Base-by-base conservation (phyloP, 2,797 vertebrate genomes). In the Pseudomugil gertrudae region DNA sequence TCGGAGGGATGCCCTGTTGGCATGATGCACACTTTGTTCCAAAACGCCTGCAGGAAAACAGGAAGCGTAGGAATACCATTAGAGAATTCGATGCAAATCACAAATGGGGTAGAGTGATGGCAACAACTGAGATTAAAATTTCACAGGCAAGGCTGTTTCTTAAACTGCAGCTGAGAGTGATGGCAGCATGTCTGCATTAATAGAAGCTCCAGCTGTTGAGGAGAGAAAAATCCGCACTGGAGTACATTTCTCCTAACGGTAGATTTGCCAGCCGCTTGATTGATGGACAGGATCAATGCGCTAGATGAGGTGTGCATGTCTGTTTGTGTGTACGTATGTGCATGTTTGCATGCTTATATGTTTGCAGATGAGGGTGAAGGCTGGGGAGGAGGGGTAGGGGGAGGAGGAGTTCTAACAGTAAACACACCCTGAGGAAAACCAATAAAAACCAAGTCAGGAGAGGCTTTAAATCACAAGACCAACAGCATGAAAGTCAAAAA, bases 11-110 rank as follows among this genome's bases (percentile, higher is more conserved):
- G 78, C 98, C 98, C 90, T 99, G 97, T 87, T 98, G 97, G 88
- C 98, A 99, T 19, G 97, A 96, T 1, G 97, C 97, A 90, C 98
- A 99, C 95, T 99, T 99, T 48, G 98, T 99, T 79, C 98, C 97
- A 1, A 98, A 99, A 54, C 98, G 96, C 84, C 98, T 99, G 92
- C 81, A 58, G 65, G 59, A 29, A 84, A 70, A 53, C 52, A 64
- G 1, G 9, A 66, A 38, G 32, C 58, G 23, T n/a, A 58, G 66
- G 65, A 65, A 21, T n/a, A 50, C 57, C 29, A 9, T 88, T 68
- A 88, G 74, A 57, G 29, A 15, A 69, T 58, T 7, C 35, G 9
- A 66, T 61, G 52, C 51, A 60, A 50, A 69, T 53, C 32, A 59
- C 45, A 24, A 23, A 27, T 26, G 15, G 27, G 45, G 14, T 17